Evolutionary conservation across 2,797 vertebrate genomes (phyloP), one percentile per base, ranked within the genome.

Genomic region (Labroides dimidiatus): DNA sequence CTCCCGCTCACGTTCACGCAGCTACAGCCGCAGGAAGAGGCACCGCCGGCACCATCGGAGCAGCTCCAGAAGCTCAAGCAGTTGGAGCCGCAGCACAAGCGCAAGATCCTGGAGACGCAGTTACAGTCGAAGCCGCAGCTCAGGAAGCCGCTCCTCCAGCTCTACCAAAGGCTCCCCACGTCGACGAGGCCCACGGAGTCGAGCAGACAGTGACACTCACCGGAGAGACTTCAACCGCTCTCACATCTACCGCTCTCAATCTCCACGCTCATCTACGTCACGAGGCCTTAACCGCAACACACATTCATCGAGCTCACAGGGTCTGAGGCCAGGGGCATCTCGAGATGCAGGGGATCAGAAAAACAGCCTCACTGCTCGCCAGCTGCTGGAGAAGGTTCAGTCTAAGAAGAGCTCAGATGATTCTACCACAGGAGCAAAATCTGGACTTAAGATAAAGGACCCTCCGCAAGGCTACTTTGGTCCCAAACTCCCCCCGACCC

Each of bases 401-500:
- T 97, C 96, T 24, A 95, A 94, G 72, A 97, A 94, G 76, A 58
- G 85, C 27, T 94, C 95, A 0, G 95, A 96, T 42, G 88, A 95
- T 80, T 82, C 91, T 62, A 30, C 82, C 9, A 81, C 93, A 14
- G 74, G 92, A 64, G 86, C 91, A 55, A 99, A 99, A 84, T 85
- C 95, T 27, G 97, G 96, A 21, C 86, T 92, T 66, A 99, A 99
- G 84, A 95, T 99, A 64, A 99, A 99, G 80, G 96, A 99, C 80
- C 98, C 98, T 39, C 98, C 98, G 9, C 96, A 97, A 83, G 98
- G 98, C 43, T 99, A 98, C 86, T 99, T 99, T 54, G 98, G 98
- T 45, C 98, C 98, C 2, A 99, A 97, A 79, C 94, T 99, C 6
- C 98, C 98, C 30, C 98, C 98, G 3, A 81, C 94, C 6, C 90